A percentile compares a stretch with the other conserved stretches of the same genome.
These are phyloP conservation scores for Theodoxus fluviatilis DNA, from an alignment of 2,888 invertebrate genomes.

Conservation along the genomic window DNA sequence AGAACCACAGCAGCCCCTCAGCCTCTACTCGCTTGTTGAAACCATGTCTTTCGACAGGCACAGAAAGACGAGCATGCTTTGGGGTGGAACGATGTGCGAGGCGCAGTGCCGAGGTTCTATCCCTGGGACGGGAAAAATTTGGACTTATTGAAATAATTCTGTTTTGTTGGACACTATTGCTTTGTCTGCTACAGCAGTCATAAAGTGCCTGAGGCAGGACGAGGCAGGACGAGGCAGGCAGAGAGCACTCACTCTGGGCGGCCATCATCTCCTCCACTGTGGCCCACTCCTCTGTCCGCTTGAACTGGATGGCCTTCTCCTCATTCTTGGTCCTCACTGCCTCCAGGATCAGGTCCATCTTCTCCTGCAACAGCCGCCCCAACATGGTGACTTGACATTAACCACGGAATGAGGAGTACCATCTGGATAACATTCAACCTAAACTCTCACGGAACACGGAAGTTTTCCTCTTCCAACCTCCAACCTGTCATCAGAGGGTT, in stretches of 20 bases:
- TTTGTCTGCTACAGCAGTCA: background rate
- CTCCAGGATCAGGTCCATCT: conserved; percentile 78
- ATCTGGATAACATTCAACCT: too few relatives aligned
- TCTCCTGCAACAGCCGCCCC: conserved; percentile 72
- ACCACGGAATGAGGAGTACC: too few relatives aligned
- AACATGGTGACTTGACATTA: too few relatives aligned
- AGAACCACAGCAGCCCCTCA: too few relatives aligned
- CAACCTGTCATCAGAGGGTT: background rate
- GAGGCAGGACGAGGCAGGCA: background rate
- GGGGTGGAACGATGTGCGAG: too few relatives aligned
- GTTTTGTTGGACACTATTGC: too few relatives aligned
- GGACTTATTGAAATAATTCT: too few relatives aligned
- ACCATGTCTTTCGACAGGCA: too few relatives aligned
- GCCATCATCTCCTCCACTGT: conserved; percentile 73
- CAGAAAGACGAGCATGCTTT: background rate
- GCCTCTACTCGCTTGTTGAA: too few relatives aligned
- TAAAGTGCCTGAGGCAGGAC: background rate
- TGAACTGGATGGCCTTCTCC: conserved; percentile 79
- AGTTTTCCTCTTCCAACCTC: background rate
- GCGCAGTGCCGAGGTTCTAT: too few relatives aligned
- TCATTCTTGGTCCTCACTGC: conserved; percentile 79
- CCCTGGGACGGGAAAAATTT: background rate
- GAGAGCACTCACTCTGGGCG: conserved; percentile 55
- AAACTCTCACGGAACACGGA: too few relatives aligned
- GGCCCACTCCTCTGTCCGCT: conserved; percentile 80